Evolutionary conservation across 2,113 vertebrate species (phyloP), one percentile per base, ranked within the genome.

Genomic region (Xiphorhynchus elegans): DNA sequence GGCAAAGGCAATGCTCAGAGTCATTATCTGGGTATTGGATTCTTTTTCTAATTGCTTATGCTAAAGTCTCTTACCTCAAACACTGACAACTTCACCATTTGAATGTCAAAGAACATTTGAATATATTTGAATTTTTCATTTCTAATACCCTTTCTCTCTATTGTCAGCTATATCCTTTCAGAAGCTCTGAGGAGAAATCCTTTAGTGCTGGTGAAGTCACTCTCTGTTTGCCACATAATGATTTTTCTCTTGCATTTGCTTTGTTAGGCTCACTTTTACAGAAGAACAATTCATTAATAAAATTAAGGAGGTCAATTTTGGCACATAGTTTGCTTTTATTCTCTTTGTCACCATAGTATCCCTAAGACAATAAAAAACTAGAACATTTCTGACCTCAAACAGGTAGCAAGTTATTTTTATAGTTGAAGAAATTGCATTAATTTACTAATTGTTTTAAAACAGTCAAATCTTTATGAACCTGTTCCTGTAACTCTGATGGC

Each of bases 51-150:
- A 89, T 88, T 77, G 56, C 67, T 84, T 68, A 53, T 95, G 68
- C 52, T 93, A 14, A 96, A 88, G 39, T 94, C 52, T 88, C 35
- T 85, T 87, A 69, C 82, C 86, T 89, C 56, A 74, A 91, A 87
- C 64, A 87, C 49, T 96, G 95, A 91, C 75, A 90, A 23, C 55
- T 73, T 91, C 84, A 44, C 73, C 42, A 95, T 96, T 82, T 95
- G 89, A 91, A 96, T 90, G 59, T 91, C 77, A 95, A 95, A 91
- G 89, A 91, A 93, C 19, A 84, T 90, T 92, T 95, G 49, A 86
- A 95, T 89, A 90, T 46, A 59, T 75, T 53, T 89, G 63, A 95
- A 73, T 94, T 94, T 85, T 85, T 94, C 55, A 66, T 93, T 94
- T 95, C 86, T 91, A 96, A 96, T 91, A 68, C 55, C 39, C 17